phyloP scores from a whole-genome alignment of 2,113 vertebrate genomes.

The Pelobates fuscus region DNA sequence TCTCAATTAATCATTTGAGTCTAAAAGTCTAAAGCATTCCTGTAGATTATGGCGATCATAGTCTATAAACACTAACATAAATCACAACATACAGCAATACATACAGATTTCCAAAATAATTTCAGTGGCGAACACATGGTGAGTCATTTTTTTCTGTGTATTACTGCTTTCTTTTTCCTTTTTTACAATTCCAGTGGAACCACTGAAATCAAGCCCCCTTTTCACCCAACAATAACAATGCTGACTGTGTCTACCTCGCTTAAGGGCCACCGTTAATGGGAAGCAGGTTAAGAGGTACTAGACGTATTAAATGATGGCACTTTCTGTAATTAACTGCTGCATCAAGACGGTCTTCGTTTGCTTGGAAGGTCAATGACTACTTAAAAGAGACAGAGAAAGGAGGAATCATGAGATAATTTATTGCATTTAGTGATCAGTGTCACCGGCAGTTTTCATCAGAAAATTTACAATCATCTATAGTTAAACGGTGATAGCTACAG shows the following conservation, averaged over 20 bases:
- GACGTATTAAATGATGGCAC: conserved; percentile 81
- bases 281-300: conserved; percentile 79
- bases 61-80: too few species aligned
- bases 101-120: too few species aligned
- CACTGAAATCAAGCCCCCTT: neutral
- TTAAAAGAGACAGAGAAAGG: conserved; percentile 65
- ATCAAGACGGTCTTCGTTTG: conserved; percentile 74
- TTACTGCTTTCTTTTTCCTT: neutral
- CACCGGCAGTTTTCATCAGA: neutral
- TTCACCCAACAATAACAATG: conserved; percentile 67
- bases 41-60: too few species aligned
- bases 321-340: conserved; percentile 84
- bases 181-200: neutral
- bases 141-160: too few species aligned
- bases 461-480: too few species aligned
- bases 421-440: neutral
- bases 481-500: too few species aligned
- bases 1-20: too few species aligned
- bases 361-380: conserved; percentile 71
- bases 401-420: conserved; percentile 43
- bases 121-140: too few species aligned
- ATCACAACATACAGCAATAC: too few species aligned
- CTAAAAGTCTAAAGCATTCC: too few species aligned
- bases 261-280: conserved; percentile 61
- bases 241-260: neutral